Conservation (phyloP, 2,113 vertebrate species). For the Tinamus guttatus region DNA sequence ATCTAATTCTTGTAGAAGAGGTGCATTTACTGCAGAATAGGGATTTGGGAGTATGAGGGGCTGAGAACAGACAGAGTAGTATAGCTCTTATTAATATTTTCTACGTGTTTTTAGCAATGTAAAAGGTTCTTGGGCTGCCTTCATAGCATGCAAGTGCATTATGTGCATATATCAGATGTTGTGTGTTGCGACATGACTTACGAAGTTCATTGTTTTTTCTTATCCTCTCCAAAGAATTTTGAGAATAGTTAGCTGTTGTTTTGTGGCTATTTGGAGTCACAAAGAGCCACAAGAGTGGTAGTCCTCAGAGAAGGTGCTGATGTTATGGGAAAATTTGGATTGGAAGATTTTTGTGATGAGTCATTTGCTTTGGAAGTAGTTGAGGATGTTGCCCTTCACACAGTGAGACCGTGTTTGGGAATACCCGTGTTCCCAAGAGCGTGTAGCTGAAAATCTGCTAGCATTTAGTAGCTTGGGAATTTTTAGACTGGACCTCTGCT, state of each 20-base stretch:
- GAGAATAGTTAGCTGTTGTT: background rate
- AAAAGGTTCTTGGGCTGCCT: background rate
- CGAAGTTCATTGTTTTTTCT: background rate
- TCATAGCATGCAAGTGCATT: background rate
- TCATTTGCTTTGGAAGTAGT: conserved; percentile 14
- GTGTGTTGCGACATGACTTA: background rate
- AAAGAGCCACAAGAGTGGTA: no score
- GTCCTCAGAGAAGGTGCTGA: background rate
- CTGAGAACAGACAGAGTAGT: background rate
- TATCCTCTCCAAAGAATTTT: background rate
- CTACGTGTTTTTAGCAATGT: background rate
- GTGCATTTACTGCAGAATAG: background rate
- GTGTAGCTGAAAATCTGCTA: background rate
- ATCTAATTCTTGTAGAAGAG: background rate
- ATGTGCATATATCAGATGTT: background rate
- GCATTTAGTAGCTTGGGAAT: background rate
- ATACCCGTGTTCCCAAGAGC: background rate
- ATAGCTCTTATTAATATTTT: background rate
- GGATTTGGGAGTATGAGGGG: background rate
- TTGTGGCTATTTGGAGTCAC: background rate
- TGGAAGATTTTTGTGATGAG: conserved; percentile 3
- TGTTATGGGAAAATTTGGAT: background rate
- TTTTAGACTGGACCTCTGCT: background rate
- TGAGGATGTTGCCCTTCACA: background rate
- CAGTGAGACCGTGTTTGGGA: background rate